Evolutionary conservation across 2,113 vertebrate species (phyloP).

Genomic region (Solea solea): DNA sequence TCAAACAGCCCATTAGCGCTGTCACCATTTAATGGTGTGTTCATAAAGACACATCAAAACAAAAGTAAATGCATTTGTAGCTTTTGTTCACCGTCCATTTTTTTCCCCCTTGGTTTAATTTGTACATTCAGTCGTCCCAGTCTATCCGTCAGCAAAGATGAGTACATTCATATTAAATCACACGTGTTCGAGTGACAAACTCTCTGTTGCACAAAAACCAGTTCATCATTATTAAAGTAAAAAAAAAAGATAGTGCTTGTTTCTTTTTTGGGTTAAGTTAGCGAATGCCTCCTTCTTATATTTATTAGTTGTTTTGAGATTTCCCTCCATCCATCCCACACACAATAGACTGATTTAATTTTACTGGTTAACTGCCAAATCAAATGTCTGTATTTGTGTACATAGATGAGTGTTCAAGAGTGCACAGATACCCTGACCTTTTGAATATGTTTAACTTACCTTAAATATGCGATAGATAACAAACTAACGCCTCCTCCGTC

Average conservation of each 20-base stretch:
- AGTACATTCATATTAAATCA: constrained; percentile 32
- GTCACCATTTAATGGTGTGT: constrained; percentile 69
- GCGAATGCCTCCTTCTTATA: constrained; percentile 20
- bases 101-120: neutral
- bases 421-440: too few relatives aligned
- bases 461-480: neutral
- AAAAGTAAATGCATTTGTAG: constrained; percentile 40
- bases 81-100: constrained; percentile 2
- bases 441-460: too few relatives aligned
- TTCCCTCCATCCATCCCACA: constrained; percentile 9
- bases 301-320: constrained; percentile 14
- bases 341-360: constrained; percentile 32
- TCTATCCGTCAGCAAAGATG: constrained; percentile 20
- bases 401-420: neutral
- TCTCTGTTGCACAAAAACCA: neutral
- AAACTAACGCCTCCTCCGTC: constrained; percentile 23
- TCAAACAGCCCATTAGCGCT: constrained; percentile 64
- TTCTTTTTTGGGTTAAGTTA: constrained; percentile 16
- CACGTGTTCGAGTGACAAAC: constrained; percentile 5
- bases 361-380: constrained; percentile 35
- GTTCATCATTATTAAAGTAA: neutral
- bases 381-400: constrained; percentile 6
- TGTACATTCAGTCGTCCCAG: constrained; percentile 8
- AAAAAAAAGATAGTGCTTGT: neutral
- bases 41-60: constrained; percentile 57